These are phyloP conservation scores for Anabacerthia variegaticeps DNA, from an alignment of 2,797 vertebrate genomes.

Conservation along the genomic window DNA sequence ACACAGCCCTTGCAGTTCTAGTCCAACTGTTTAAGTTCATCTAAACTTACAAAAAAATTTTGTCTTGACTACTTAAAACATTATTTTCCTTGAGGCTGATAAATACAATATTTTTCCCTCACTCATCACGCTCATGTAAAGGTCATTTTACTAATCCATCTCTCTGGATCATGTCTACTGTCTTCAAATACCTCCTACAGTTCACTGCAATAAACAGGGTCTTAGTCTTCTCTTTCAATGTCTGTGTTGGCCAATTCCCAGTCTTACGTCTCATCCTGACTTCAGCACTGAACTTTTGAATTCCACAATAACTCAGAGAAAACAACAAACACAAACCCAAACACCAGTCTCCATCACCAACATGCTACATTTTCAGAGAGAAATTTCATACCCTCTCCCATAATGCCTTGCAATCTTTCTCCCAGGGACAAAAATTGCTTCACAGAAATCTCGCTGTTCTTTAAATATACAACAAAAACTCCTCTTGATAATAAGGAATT, in stretches of 20 bases:
- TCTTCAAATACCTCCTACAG: neutral
- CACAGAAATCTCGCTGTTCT: neutral
- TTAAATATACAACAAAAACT: neutral
- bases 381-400: neutral
- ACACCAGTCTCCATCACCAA: neutral
- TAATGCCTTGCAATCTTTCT: neutral
- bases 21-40: neutral
- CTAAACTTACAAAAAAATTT: neutral
- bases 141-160: constrained; percentile 30
- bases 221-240: neutral
- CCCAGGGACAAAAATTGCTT: neutral
- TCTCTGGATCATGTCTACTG: neutral
- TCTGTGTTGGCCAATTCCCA: neutral
- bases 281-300: neutral
- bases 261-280: neutral
- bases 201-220: neutral
- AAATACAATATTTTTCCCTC: neutral
- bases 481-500: neutral
- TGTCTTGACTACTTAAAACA: neutral
- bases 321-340: neutral
- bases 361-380: neutral
- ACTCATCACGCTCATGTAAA: neutral
- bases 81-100: neutral
- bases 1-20: neutral
- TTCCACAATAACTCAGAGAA: neutral